phyloP scores from a whole-genome alignment of 2,113 vertebrate species.

The zebrafish (Danio rerio) region GRCz12tu NC_133178.1:22306501-22307000 shows the following conservation, averaged over 20 bases:
- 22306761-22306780: not conserved
- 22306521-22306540: constrained; percentile 12
- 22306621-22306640: constrained; percentile 18
- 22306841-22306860: constrained; percentile 70
- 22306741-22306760: not conserved
- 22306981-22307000: constrained; percentile 35
- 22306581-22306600: constrained; percentile 7
- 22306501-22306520: constrained; percentile 2
- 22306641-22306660: constrained; percentile 17
- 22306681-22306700: constrained; percentile 12
- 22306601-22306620: constrained; percentile 5
- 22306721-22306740: constrained; percentile 9
- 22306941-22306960: not conserved
- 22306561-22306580: constrained; percentile 13
- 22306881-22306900: constrained; percentile 51
- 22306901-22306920: constrained; percentile 30
- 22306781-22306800: not conserved
- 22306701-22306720: constrained; percentile 13
- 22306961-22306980: constrained; percentile 33
- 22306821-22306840: not conserved
- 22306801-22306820: constrained; percentile 15
- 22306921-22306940: constrained; percentile 50
- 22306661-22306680: not conserved
- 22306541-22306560: constrained; percentile 5
- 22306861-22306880: constrained; percentile 54